Evolutionary conservation across 2,797 vertebrate genomes (phyloP), one percentile per base, ranked within the genome.

Genomic region (Denticeps clupeoides): DNA sequence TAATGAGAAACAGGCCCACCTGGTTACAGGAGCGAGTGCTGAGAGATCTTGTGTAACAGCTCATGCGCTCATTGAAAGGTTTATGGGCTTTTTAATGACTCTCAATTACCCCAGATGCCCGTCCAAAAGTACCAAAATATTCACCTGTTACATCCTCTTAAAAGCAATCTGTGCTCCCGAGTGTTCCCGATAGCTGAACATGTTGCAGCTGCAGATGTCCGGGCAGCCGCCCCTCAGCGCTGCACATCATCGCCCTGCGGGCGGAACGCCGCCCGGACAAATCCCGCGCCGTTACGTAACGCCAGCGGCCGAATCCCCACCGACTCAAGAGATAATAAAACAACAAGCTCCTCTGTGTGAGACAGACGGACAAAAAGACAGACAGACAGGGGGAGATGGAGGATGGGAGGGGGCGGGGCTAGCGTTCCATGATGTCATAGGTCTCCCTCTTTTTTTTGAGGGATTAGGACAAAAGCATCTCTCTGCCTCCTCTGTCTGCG

Each of bases 1-100:
- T 75, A 70, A 75, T 74, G 63, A 71, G 63, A 77, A 73, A 57
- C 74, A 73, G 72, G 52, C 57, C 52, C 47, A 49, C 60, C 59
- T 18, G 2, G 45, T 51, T 28, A 50, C 28, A 51, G 46, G 73
- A 72, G 78, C 65, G 61, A 69, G 61, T 68, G 47, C 46, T 4
- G 46, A 58, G 51, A 45, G 26, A 74, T 69, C 65, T 60, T 68
- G 50, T 49, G 48, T 56, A 69, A 52, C 29, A 32, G 45, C 49
- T 63, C 49, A 60, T 41, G 47, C 46, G 68, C 62, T 72, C 74
- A 65, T 65, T 65, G 43, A 61, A 66, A 70, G 64, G 51, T 72
- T 75, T 71, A 70, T 67, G 58, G 65, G 56, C 53, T 55, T 68
- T 74, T 75, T 74, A 73, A 78, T 56, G 64, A 51, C 53, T 38